Percentiles rank a stretch among this genome's conserved stretches.
These are phyloP conservation scores for Picathartes gymnocephalus DNA, from an alignment of 2,113 vertebrate species.

Conservation along the genomic window DNA sequence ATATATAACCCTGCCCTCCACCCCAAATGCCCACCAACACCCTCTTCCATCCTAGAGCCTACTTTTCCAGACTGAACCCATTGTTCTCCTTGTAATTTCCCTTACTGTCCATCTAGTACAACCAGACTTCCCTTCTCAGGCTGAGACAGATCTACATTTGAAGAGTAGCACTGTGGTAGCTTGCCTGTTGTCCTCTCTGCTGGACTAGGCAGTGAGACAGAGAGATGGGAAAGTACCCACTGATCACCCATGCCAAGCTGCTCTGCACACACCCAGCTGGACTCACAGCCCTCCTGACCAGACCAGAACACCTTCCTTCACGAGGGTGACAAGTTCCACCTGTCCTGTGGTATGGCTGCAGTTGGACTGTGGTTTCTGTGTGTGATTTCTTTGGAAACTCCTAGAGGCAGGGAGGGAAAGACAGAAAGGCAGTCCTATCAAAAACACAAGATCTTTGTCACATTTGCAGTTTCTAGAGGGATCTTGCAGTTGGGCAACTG, in stretches of 20 bases:
- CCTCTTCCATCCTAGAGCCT: neutral
- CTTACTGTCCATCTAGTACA: neutral
- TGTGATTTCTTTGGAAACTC: neutral
- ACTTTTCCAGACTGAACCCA: neutral
- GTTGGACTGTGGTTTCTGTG: neutral
- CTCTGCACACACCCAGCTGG: neutral
- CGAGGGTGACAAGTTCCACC: too few species aligned
- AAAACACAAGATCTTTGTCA: neutral
- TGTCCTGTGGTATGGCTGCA: neutral
- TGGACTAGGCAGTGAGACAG: neutral
- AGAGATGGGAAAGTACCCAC: neutral
- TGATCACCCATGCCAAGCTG: neutral
- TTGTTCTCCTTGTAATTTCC: neutral
- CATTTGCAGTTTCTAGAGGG: neutral
- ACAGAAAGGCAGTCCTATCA: neutral
- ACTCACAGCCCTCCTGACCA: neutral
- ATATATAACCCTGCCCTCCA: fast-evolving
- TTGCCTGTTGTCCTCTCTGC: neutral
- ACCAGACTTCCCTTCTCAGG: neutral
- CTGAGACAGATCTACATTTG: neutral
- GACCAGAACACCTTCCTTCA: neutral
- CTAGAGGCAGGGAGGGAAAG: neutral
- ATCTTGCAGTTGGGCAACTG: neutral
- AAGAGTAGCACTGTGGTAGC: fast-evolving
- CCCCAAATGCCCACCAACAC: too few species aligned